Evolutionary conservation across 2,888 invertebrate genomes (phyloP).

Genomic region (Coecobrya sp.): DNA sequence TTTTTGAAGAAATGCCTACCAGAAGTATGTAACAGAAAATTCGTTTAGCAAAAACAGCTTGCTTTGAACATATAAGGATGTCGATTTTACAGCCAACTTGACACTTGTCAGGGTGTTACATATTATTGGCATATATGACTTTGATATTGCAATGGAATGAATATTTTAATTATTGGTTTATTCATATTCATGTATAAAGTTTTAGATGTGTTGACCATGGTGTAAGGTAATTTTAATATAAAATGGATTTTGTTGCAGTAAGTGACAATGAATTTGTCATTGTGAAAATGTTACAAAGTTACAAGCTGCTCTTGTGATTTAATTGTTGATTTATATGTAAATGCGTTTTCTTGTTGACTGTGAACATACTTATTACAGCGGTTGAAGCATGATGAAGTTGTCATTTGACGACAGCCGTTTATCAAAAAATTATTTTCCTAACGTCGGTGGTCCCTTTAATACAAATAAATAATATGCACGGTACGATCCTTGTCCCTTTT

Average conservation of each 20-base stretch:
- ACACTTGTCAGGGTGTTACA: background rate
- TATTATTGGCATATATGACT: too few species aligned
- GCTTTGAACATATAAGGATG: background rate
- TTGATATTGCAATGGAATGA: too few species aligned
- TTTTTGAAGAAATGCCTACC: too few species aligned
- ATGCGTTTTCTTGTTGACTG: background rate
- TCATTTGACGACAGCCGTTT: background rate
- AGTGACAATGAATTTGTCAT: conserved; percentile 29
- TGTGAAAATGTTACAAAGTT: background rate
- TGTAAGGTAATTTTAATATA: background rate
- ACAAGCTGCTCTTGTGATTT: background rate
- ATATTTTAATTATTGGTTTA: too few species aligned
- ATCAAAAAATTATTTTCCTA: background rate
- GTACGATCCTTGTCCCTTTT: conserved; percentile 12
- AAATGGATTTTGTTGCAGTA: background rate
- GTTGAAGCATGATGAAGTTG: background rate
- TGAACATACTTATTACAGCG: background rate
- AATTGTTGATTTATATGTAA: background rate
- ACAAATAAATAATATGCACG: too few species aligned
- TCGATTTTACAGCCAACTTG: background rate
- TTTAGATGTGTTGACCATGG: background rate
- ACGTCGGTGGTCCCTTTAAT: too few species aligned
- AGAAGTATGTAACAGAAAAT: too few species aligned
- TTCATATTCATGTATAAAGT: background rate
- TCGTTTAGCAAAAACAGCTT: too few species aligned